These are phyloP conservation scores for Salminus brasiliensis DNA, from an alignment of 2,113 vertebrate species.

Conservation along the genomic window DNA sequence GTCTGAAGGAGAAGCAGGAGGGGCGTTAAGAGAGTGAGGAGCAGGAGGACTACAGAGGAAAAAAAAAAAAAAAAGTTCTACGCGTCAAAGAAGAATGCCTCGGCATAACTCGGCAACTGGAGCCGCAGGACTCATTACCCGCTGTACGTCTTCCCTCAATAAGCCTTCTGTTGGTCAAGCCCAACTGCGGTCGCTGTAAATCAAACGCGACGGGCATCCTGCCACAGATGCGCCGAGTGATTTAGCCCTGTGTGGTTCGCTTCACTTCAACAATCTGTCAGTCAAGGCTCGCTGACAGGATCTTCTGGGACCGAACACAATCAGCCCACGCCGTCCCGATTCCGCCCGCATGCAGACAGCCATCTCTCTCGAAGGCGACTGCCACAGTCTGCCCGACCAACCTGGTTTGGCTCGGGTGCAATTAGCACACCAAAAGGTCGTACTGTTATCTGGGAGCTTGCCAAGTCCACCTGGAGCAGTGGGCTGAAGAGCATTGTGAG, in stretches of 20 bases:
- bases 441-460: background rate
- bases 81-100: constrained; percentile 54
- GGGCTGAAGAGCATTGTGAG: background rate
- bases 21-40: constrained; percentile 18
- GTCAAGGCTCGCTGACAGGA: background rate
- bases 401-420: constrained; percentile 1
- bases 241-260: constrained; percentile 12
- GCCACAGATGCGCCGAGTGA: constrained; percentile 64
- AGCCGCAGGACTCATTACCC: constrained; percentile 55
- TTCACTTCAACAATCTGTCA: constrained; percentile 23
- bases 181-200: constrained; percentile 60
- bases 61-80: too few relatives aligned
- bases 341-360: too few relatives aligned
- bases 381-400: background rate
- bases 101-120: constrained; percentile 62
- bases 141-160: constrained; percentile 65
- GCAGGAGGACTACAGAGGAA: constrained; percentile 31
- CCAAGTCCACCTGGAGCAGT: constrained; percentile 8
- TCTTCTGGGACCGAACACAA: constrained; percentile 3
- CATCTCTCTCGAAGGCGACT: too few relatives aligned
- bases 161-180: constrained; percentile 57
- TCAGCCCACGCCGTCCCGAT: background rate
- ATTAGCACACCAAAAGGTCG: constrained; percentile 8
- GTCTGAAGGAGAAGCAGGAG: constrained; percentile 23
- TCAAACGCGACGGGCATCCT: constrained; percentile 68